These are phyloP conservation scores for Rhogogaster chlorosoma DNA, from an alignment of 2,888 invertebrate species.

Conservation along the genomic window DNA sequence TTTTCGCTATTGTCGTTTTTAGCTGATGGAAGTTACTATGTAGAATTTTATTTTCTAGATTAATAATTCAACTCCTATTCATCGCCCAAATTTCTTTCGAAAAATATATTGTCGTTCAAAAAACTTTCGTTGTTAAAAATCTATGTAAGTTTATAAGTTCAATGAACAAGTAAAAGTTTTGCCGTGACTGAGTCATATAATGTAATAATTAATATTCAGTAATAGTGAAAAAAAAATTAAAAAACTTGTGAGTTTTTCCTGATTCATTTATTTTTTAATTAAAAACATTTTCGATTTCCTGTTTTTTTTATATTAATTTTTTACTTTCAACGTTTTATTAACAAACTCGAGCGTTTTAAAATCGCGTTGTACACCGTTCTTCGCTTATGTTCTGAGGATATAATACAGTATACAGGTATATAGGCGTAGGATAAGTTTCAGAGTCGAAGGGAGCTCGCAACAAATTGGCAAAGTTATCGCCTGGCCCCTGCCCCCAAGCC, in stretches of 20 bases:
- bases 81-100: neutral
- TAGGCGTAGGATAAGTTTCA: neutral
- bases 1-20: neutral
- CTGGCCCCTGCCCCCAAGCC: neutral
- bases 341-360: neutral
- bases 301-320: too few relatives aligned
- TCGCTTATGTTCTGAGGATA: neutral
- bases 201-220: too few relatives aligned
- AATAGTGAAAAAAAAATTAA: too few relatives aligned
- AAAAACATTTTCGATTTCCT: too few relatives aligned
- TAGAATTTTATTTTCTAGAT: neutral
- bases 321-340: neutral
- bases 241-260: too few relatives aligned
- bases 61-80: neutral
- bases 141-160: too few relatives aligned
- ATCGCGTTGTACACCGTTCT: neutral
- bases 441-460: neutral
- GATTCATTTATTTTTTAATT: too few relatives aligned
- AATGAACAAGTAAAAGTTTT: too few relatives aligned
- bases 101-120: too few relatives aligned
- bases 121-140: too few relatives aligned
- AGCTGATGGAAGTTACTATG: too few relatives aligned
- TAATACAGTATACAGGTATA: neutral
- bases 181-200: too few relatives aligned
- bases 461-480: constrained; percentile 45